Evolutionary conservation across 2,888 invertebrate genomes (phyloP), one percentile per base, ranked within the genome.

Genomic region (Leptinotarsa peninsularis): DNA sequence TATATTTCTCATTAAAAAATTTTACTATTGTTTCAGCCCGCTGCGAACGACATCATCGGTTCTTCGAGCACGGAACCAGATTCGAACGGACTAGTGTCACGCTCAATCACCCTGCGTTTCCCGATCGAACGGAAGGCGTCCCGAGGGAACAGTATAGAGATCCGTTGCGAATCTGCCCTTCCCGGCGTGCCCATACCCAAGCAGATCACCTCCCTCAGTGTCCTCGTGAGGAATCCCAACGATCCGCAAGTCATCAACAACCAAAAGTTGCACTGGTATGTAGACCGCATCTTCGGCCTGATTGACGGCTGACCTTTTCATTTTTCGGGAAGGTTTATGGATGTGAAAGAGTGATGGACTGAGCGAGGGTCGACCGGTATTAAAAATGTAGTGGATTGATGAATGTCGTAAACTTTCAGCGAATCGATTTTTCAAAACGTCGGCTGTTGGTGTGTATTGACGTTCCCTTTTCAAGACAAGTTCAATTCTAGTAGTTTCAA

Each of bases 111-210:
- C 43, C 73, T 87, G 58, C 82, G 83, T 43, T 82, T 85, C 75
- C 79, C 78, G 49, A 82, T 83, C 60, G 87, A 86, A 70, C 82
- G 82, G 69, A 84, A 83, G 77, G 82, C 83, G 74, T 82, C 85
- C 74, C 83, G 80, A 15, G 82, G 80, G 72, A 81, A 83, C 78
- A 81, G 80, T 43, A 79, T 87, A 54, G 86, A 87, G 78, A 80
- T 87, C 43, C 82, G 84, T 60, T 88, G 87, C 83, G 84, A 84
- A 72, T 84, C 86, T 60, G 83, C 84, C 27, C 83, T 86, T 73
- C 86, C 86, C 49, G 86, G 86, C 67, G 83, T 87, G 56, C 86
- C 86, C 4, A 79, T 84, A 56, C 81, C 82, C 63, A 85, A 85
- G 23, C 85, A 83, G 74, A 80, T 80, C 10, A 82, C 84, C 49